phyloP scores from a whole-genome alignment of 2,888 invertebrate genomes.

The Synanthedon vespiformis region DNA sequence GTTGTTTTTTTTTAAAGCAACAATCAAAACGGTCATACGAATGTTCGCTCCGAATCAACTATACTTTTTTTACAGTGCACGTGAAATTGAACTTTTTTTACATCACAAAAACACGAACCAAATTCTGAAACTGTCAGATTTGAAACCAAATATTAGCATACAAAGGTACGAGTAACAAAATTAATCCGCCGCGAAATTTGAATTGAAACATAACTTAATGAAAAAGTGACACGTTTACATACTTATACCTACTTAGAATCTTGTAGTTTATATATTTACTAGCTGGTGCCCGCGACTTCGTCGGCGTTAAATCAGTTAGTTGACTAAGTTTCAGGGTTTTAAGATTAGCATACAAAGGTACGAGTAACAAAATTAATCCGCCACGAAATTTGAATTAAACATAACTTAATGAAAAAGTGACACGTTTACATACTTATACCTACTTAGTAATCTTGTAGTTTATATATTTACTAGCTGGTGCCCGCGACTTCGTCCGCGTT shows the following conservation, averaged over 20 bases:
- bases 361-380: neutral
- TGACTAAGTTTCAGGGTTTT: no score
- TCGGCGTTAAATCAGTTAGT: no score
- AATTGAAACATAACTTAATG: no score
- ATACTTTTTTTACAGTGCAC: neutral
- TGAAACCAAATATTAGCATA: neutral
- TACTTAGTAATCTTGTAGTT: no score
- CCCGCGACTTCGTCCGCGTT: no score
- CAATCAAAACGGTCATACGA: neutral
- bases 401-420: no score
- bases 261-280: no score
- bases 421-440: no score
- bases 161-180: neutral
- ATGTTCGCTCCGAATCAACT: neutral
- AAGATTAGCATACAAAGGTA: no score
- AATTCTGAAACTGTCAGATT: neutral
- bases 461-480: no score
- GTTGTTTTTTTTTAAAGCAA: neutral
- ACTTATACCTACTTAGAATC: neutral
- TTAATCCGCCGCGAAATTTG: neutral
- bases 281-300: no score
- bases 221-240: no score
- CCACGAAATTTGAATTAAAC: neutral
- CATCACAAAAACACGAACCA: neutral
- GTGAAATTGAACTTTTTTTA: neutral